Evolutionary conservation across 2,797 vertebrate species (phyloP), one percentile per base, ranked within the genome.

Genomic region (Ceyx erithaca): DNA sequence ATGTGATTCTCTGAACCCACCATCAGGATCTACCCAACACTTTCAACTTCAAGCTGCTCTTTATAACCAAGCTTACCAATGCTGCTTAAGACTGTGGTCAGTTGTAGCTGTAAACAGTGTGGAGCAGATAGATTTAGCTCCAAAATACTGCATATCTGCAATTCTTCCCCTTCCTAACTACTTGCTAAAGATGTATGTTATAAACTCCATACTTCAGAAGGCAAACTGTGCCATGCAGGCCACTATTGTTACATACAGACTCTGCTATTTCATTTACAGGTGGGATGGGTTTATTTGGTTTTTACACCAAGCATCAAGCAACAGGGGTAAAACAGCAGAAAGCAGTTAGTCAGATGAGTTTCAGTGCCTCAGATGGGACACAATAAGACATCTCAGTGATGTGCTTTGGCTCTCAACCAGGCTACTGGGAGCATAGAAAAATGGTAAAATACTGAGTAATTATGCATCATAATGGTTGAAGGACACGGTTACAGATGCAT

Each of bases 391-490:
- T 55, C 37, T 81, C 57, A 77, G 10, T 80, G 55, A 81, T 55
- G 31, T 45, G 48, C 66, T 76, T 80, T 94, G 72, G 58, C 77
- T 91, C 46, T 67, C 83, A 79, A 87, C 31, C n/a, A 87, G 64
- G 61, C 80, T 64, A 59, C 43, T 49, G 59, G 12, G 55, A 93
- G 68, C 48, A 25, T 26, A 85, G 7, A 82, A 52, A 85, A 87
- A 78, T 15, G 28, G 66, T 87, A 80, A 85, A 85, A 86, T 80
- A 82, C 59, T 85, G 51, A 84, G 43, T 69, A 91, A 90, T 62
- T 89, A 75, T 31, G 67, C 37, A 37, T 40, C 90, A 80, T 51
- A 75, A 63, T 49, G 31, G 71, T 43, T 61, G 54, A 92, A 83
- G 26, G 58, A 72, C 70, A 58, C 40, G 28, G 54, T 87, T 78